phyloP scores from a whole-genome alignment of 2,888 invertebrate genomes.

The Perithous albicinctus region DNA sequence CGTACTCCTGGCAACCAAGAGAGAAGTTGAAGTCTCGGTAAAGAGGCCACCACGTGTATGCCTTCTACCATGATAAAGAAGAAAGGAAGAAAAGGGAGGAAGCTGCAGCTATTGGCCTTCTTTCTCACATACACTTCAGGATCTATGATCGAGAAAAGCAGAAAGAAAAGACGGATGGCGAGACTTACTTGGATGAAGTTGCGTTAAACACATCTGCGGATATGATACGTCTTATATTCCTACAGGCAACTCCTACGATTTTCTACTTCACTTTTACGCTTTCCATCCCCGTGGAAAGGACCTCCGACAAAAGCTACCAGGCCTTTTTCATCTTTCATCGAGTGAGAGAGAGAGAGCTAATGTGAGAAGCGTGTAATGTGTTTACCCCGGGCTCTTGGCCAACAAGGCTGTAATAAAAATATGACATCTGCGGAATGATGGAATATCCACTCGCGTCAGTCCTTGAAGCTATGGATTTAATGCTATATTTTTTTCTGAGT shows the following conservation, averaged over 20 bases:
- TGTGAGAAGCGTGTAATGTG: slow-evolving; percentile 77
- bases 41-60: slow-evolving; percentile 16
- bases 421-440: slow-evolving; percentile 74
- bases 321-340: slow-evolving; percentile 9
- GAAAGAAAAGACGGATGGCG: slow-evolving; percentile 55
- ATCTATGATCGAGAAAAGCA: slow-evolving; percentile 7
- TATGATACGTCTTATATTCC: slow-evolving; percentile 7
- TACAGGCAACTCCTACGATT: slow-evolving; percentile 37
- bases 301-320: slow-evolving; percentile 6
- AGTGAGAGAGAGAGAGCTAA: slow-evolving; percentile 69
- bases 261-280: slow-evolving; percentile 45
- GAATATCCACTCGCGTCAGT: slow-evolving; percentile 67
- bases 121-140: slow-evolving; percentile 23
- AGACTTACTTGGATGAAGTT: not conserved
- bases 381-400: slow-evolving; percentile 65
- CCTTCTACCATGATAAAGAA: slow-evolving; percentile 47
- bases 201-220: slow-evolving; percentile 20
- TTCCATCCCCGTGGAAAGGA: slow-evolving; percentile 20
- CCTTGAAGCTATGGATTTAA: slow-evolving; percentile 35
- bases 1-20: slow-evolving; percentile 21
- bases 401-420: slow-evolving; percentile 76
- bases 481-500: slow-evolving; percentile 46
- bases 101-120: not conserved
- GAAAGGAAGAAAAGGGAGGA: slow-evolving; percentile 38
- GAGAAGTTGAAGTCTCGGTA: not conserved